A percentile compares a stretch with the other conserved stretches of the same genome.
Conservation (phyloP, 2,113 vertebrate species). For the Elaphurus davidianus region DNA sequence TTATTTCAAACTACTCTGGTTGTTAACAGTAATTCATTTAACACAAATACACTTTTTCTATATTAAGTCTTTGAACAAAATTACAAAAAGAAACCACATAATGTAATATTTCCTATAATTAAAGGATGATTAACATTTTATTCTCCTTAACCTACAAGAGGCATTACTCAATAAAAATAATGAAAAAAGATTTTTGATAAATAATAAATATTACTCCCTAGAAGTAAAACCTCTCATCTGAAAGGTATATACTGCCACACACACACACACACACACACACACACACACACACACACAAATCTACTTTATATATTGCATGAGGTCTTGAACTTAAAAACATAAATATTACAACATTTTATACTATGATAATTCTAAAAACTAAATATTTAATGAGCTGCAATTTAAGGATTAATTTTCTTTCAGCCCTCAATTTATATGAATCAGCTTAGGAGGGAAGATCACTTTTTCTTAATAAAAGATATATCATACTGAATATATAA, state of each 20-base stretch:
- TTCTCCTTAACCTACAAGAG: neutral
- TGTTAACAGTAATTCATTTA: neutral
- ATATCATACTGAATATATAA: neutral
- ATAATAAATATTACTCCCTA: neutral
- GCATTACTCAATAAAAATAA: neutral
- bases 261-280: neutral
- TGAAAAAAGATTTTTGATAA: neutral
- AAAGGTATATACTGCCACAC: neutral
- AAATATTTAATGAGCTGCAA: neutral
- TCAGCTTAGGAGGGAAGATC: neutral
- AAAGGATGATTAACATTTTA: neutral
- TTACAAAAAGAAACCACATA: neutral
- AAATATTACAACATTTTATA: neutral
- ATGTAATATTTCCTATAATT: neutral
- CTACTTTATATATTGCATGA: neutral
- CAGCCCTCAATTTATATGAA: neutral
- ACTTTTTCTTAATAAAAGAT: neutral
- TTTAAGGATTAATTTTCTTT: neutral
- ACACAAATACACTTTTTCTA: constrained; percentile 30
- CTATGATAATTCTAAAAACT: neutral
- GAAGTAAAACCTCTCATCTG: neutral
- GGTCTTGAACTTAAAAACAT: neutral
- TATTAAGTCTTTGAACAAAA: constrained; percentile 29
- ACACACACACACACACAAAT: neutral
- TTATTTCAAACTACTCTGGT: constrained; percentile 16